Base-by-base conservation (phyloP, 2,113 vertebrate genomes). In the Cyphomyrus discorhynchus region DNA sequence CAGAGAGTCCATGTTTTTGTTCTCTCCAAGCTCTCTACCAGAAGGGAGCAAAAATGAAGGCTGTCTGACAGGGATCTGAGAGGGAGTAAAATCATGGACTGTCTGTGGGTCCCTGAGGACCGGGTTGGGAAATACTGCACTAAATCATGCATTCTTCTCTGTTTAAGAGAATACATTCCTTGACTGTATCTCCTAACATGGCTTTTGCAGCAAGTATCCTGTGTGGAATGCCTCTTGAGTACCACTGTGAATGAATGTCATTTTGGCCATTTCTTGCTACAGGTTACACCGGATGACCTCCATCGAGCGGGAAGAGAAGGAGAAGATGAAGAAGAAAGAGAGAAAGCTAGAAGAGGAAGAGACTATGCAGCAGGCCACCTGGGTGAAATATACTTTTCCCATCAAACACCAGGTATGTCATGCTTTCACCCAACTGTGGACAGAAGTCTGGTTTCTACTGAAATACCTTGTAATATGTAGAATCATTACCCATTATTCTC, bases 361-460 rank as follows among this genome's bases (percentile, higher is more conserved):
- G 96, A 98, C 97, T 0, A 96, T 99, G 97, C 98, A 98, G 87
- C 98, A 99, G 91, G 98, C 98, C 83, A 99, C 98, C 0, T 99
- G 98, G 98, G 98, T 99, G 93, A 99, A 99, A 92, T 99, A 99
- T 46, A 98, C 98, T 1, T 97, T 99, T 94, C 98, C 98, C 90
- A 97, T 99, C 42, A 99, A 99, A 90, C 98, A 99, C 90, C 98
- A 99, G 97, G 98, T 99, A 17, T 62, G 35, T 35, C 2, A 2
- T 9, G 47, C 86, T 39, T 50, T 87, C 27, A 58, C 46, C 83
- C 47, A 27, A 13, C 24, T 17, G 47, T 49, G 11, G 46, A 27
- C 21, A 3, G 82, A 39, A 15, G 70, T 74, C 31, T 35, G 27
- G 15, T 74, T 74, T 35, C 10, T 35, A 35, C 10, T 31, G 66